phyloP scores from a whole-genome alignment of 1,140 invertebrate species.

The Anastatus disparis region DNA sequence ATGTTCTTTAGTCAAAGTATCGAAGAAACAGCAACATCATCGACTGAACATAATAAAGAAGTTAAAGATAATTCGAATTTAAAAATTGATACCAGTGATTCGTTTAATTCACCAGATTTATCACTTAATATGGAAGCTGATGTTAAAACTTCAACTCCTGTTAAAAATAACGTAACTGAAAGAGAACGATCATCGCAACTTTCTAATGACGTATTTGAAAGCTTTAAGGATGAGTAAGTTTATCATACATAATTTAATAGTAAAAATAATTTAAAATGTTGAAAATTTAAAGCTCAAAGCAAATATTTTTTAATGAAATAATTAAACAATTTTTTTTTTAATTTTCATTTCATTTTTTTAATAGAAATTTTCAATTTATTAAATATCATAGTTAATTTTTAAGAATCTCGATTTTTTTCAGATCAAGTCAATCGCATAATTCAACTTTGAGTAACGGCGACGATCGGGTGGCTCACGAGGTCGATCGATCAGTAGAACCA shows the following conservation, averaged over 20 bases:
- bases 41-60: too few species aligned
- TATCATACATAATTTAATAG: too few species aligned
- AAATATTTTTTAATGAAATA: too few species aligned
- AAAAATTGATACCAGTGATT: slow-evolving; percentile 29
- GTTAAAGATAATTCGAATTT: slow-evolving; percentile 48
- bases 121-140: slow-evolving; percentile 43
- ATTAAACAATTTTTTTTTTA: too few species aligned
- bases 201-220: not conserved
- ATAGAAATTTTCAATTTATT: too few species aligned
- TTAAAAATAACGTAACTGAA: too few species aligned
- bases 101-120: slow-evolving; percentile 44
- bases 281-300: too few species aligned
- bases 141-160: slow-evolving; percentile 51
- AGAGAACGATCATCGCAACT: too few species aligned
- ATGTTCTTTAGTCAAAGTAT: not conserved
- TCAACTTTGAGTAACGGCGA: not conserved
- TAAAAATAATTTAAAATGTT: too few species aligned
- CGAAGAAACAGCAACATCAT: slow-evolving; percentile 18
- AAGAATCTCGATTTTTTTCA: too few species aligned
- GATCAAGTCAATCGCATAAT: not conserved
- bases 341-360: too few species aligned
- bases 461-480: not conserved
- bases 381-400: too few species aligned
- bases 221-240: slow-evolving; percentile 16
- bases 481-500: slow-evolving; percentile 1